A percentile compares a stretch with the other conserved stretches of the same genome.
Conservation (phyloP, 2,888 invertebrate genomes). For the Megamerina dolium region DNA sequence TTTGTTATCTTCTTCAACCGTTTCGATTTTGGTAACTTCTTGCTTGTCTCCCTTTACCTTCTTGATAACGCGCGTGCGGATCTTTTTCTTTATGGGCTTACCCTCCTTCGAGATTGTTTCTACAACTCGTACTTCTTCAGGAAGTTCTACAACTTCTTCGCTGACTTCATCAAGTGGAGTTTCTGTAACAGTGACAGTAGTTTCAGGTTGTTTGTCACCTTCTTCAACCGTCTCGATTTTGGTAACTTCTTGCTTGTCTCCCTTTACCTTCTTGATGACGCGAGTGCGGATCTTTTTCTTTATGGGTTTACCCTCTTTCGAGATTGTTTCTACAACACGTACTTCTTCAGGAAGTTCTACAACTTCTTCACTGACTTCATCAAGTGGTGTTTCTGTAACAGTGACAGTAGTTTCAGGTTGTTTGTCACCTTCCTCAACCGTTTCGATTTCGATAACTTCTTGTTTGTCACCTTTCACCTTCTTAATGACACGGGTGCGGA, state of each 20-base stretch:
- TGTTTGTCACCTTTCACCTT: slow-evolving; percentile 24
- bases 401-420: slow-evolving; percentile 24
- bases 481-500: slow-evolving; percentile 24
- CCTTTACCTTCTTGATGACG: slow-evolving; percentile 21
- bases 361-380: slow-evolving; percentile 21
- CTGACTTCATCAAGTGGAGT: slow-evolving; percentile 18
- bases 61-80: slow-evolving; percentile 40
- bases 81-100: slow-evolving; percentile 34
- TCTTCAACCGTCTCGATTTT: slow-evolving; percentile 43
- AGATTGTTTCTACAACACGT: slow-evolving; percentile 10
- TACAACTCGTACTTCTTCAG: slow-evolving; percentile 26
- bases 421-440: slow-evolving; percentile 24
- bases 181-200: slow-evolving; percentile 33
- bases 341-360: slow-evolving; percentile 20
- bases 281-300: slow-evolving; percentile 24
- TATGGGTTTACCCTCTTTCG: slow-evolving; percentile 20
- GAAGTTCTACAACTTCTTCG: slow-evolving; percentile 21
- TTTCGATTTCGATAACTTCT: slow-evolving; percentile 25
- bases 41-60: slow-evolving; percentile 43
- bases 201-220: slow-evolving; percentile 37
- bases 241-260: slow-evolving; percentile 28
- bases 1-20: slow-evolving; percentile 46
- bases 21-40: slow-evolving; percentile 46
- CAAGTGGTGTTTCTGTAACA: slow-evolving; percentile 18
- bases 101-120: slow-evolving; percentile 29